These are phyloP conservation scores for Pluvialis apricaria DNA, from an alignment of 2,113 vertebrate species.

Conservation along the genomic window DNA sequence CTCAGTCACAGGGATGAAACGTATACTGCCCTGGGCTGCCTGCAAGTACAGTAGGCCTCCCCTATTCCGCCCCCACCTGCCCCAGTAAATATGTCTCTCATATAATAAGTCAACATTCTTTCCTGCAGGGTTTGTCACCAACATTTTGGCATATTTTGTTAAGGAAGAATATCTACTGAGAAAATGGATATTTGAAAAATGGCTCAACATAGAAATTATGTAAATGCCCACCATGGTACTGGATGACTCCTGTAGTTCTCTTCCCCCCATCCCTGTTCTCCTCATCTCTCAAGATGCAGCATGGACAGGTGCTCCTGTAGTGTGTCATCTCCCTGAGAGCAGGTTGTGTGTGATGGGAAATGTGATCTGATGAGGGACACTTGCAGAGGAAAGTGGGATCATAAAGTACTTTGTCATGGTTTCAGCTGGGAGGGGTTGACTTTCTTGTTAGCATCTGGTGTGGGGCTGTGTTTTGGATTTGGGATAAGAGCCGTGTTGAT, in stretches of 20 bases:
- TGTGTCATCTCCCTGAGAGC: no score
- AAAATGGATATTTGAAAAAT: not conserved
- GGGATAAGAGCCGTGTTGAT: no score
- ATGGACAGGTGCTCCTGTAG: no score
- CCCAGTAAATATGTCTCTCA: not conserved
- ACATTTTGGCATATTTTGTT: not conserved
- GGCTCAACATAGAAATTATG: not conserved
- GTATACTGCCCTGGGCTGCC: not conserved
- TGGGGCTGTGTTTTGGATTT: no score
- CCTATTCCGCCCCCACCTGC: no score
- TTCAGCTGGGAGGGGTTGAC: no score
- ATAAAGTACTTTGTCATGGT: no score
- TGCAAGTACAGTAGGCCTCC: not conserved
- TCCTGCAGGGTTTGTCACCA: not conserved
- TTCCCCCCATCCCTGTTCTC: not conserved
- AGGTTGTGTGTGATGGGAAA: no score
- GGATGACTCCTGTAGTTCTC: not conserved
- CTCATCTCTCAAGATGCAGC: no score
- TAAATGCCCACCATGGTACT: not conserved
- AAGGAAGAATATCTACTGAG: not conserved
- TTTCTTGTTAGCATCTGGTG: no score
- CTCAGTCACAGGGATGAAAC: not conserved
- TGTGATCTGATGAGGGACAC: no score
- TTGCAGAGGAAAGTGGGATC: no score
- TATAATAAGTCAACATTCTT: not conserved